Base-by-base conservation (phyloP, 2,888 invertebrate genomes). In the Drosophila pegasa region DNA sequence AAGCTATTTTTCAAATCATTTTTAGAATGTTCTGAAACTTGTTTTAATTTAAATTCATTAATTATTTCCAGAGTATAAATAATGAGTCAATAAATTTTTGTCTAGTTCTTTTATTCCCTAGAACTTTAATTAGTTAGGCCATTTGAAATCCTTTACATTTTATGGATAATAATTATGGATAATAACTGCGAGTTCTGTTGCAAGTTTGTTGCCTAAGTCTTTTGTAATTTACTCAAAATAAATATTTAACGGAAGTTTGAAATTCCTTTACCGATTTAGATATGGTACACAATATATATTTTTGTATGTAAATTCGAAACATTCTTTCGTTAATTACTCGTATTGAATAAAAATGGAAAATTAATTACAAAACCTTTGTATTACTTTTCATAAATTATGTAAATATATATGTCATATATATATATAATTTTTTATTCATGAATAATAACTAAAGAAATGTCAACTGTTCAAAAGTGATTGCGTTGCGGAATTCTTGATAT, bases 151-250 rank as follows among this genome's bases (percentile, higher is more conserved):
- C n/a, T n/a, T n/a, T n/a, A n/a, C n/a, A n/a, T n/a, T n/a, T n/a
- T n/a, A n/a, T n/a, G n/a, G n/a, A n/a, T n/a, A n/a, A n/a, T 25
- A 25, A 4, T 25, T 25, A 25, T 25, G 25, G 3, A 25, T 25
- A 10, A 12, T 16, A 16, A 16, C 0, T 10, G 45, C 12, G 2
- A n/a, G n/a, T 43, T 41, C 7, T 3, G 3, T 27, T 10, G 12
- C 59, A 80, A 80, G 88, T 80, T 88, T 71, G 86, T 71, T 72
- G 68, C 48, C 66, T 58, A 65, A 87, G 84, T 88, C 72, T 59
- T 88, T 87, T 57, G 61, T 52, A n/a, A n/a, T 74, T 62, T 6
- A 18, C 18, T 18, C 29, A 1, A 1, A 8, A 5, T 5, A 35
- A n/a, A 35, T 7, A 35, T n/a, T 35, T 35, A 1, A n/a, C n/a